Percentiles rank a stretch among this genome's conserved stretches.
phyloP scores from a whole-genome alignment of 2,888 invertebrate species.

The Agrotis exclamationis region DNA sequence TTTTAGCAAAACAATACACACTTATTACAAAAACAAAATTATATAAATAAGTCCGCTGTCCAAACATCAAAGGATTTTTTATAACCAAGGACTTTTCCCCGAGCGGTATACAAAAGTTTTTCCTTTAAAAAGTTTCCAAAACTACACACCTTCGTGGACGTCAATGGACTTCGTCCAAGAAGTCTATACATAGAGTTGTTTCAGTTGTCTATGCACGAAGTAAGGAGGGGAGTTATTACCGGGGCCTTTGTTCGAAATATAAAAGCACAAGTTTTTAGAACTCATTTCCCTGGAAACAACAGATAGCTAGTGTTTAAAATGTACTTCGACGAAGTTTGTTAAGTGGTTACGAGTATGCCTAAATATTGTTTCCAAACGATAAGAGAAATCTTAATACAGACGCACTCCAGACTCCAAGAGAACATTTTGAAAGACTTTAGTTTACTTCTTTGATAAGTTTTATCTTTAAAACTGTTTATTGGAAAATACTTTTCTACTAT shows the following conservation, averaged over 20 bases:
- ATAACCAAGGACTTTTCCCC: slow-evolving; percentile 50
- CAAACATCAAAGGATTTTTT: slow-evolving; percentile 48
- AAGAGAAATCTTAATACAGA: slow-evolving; percentile 40
- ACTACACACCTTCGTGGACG: slow-evolving; percentile 82
- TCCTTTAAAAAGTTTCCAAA: slow-evolving; percentile 80
- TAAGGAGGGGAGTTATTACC: slow-evolving; percentile 82
- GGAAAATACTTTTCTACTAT: slow-evolving; percentile 9
- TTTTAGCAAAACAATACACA: slow-evolving; percentile 16
- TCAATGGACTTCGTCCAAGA: slow-evolving; percentile 82
- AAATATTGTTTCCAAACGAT: slow-evolving; percentile 50
- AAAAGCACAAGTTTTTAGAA: slow-evolving; percentile 84
- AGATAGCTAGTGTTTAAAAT: slow-evolving; percentile 70
- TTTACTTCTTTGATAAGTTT: slow-evolving; percentile 44
- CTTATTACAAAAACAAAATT: slow-evolving; percentile 22
- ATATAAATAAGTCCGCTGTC: slow-evolving; percentile 42
- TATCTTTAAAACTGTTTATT: slow-evolving; percentile 48
- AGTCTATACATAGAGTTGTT: slow-evolving; percentile 78
- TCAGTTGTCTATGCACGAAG: slow-evolving; percentile 76
- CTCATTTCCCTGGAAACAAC: slow-evolving; percentile 71
- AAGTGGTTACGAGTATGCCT: slow-evolving; percentile 63
- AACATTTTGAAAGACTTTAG: slow-evolving; percentile 29
- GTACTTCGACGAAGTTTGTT: slow-evolving; percentile 63
- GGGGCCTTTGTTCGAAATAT: slow-evolving; percentile 81
- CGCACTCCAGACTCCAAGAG: slow-evolving; percentile 27
- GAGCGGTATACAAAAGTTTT: slow-evolving; percentile 74